Percentiles rank a stretch among this genome's conserved stretches.
These are phyloP conservation scores for Rhagonycha fulva DNA, from an alignment of 2,888 invertebrate species.

Conservation along the genomic window DNA sequence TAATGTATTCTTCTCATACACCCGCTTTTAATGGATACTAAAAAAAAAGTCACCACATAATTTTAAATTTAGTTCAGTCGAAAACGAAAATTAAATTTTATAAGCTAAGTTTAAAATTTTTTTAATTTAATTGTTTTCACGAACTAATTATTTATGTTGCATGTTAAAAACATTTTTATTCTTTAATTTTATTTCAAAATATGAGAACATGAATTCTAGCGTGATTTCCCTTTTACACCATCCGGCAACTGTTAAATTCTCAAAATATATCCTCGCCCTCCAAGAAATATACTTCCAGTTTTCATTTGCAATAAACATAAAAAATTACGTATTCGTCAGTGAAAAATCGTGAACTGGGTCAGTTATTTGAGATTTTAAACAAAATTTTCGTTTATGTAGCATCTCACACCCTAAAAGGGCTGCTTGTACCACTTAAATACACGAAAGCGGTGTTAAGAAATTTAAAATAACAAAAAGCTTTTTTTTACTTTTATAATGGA, in stretches of 20 bases:
- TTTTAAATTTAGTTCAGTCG: background rate
- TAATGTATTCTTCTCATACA: background rate
- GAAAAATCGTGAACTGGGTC: background rate
- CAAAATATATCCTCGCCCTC: background rate
- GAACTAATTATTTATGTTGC: background rate
- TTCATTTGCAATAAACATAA: too few relatives aligned
- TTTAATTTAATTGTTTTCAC: background rate
- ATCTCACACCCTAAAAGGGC: too few relatives aligned
- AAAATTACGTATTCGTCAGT: background rate
- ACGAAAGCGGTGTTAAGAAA: too few relatives aligned
- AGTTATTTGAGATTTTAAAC: background rate
- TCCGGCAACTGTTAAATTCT: background rate
- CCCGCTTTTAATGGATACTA: background rate
- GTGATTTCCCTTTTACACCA: background rate
- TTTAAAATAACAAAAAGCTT: too few relatives aligned
- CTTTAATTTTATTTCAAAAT: background rate
- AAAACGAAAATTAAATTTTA: background rate
- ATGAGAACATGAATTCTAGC: background rate
- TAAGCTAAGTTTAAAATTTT: too few relatives aligned
- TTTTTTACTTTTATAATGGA: too few relatives aligned
- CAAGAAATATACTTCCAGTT: too few relatives aligned
- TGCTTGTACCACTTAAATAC: too few relatives aligned
- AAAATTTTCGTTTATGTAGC: too few relatives aligned
- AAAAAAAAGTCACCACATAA: background rate
- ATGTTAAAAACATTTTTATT: background rate